A percentile compares a stretch with the other conserved stretches of the same genome.
phyloP scores from a whole-genome alignment of 2,888 invertebrate species.

The Drosophila neotestacea region DNA sequence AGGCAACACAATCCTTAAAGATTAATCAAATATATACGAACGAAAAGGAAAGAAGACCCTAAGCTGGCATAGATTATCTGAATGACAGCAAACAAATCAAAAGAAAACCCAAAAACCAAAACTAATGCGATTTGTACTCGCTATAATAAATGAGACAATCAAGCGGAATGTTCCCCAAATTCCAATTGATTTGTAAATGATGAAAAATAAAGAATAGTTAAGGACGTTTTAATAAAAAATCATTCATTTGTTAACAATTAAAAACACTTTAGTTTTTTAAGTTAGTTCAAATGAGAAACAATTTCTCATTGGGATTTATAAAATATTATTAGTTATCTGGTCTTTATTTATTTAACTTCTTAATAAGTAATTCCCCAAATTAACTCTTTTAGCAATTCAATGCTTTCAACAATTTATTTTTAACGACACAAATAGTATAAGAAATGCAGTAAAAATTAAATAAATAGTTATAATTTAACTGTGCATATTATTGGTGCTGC shows the following conservation, averaged over 20 bases:
- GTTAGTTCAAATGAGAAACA: too few species aligned
- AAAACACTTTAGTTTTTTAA: too few species aligned
- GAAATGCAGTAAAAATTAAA: too few species aligned
- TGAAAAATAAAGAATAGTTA: not conserved
- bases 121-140: not conserved
- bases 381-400: too few species aligned
- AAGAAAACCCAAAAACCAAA: not conserved
- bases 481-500: not conserved
- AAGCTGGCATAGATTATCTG: not conserved
- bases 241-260: too few species aligned
- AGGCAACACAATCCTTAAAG: slow-evolving; percentile 2
- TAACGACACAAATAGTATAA: too few species aligned
- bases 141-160: not conserved
- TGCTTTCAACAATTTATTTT: too few species aligned
- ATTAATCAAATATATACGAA: not conserved
- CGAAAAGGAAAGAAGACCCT: not conserved
- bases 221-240: not conserved
- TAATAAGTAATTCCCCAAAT: too few species aligned
- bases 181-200: not conserved
- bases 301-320: too few species aligned
- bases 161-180: not conserved
- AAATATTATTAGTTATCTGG: too few species aligned
- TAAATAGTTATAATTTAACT: not conserved
- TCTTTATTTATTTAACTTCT: too few species aligned
- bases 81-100: slow-evolving; percentile 1